phyloP scores from a whole-genome alignment of 2,113 vertebrate species.

The Gnathonemus longibarbis region DNA sequence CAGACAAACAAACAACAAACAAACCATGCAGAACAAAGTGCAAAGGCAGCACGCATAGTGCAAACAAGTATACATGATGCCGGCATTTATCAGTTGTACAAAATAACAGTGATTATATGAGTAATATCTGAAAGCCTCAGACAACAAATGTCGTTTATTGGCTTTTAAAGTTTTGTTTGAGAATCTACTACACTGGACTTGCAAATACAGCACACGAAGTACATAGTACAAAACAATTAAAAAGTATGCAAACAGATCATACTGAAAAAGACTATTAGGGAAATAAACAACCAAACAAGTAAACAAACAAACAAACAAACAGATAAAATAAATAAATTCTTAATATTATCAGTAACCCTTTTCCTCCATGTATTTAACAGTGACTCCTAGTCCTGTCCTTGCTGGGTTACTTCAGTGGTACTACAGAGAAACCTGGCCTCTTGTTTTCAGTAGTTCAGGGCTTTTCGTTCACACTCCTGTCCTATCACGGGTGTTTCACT shows the following conservation, averaged over 20 bases:
- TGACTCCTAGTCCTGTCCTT: not conserved
- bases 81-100: not conserved
- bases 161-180: not conserved
- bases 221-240: not conserved
- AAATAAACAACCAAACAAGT: not conserved
- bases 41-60: too few species aligned
- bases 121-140: not conserved
- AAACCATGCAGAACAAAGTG: not conserved
- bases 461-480: not conserved
- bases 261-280: not conserved
- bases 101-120: not conserved
- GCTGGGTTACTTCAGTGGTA: not conserved
- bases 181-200: not conserved
- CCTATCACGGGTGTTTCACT: not conserved
- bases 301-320: not conserved
- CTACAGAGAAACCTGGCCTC: not conserved
- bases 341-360: not conserved
- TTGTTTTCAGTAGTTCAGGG: not conserved
- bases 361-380: not conserved
- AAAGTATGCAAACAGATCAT: not conserved
- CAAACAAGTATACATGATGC: not conserved
- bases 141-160: not conserved
- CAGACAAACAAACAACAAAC: not conserved
- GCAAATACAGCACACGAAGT: not conserved
- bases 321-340: not conserved